These are phyloP conservation scores for Xenopus tropicalis DNA, from an alignment of 2,113 vertebrate species.

Conservation along the genomic window UCB_Xtro_10.0 CM004451.2:20192001-20192500, in stretches of 20 bases:
- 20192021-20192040: conserved; percentile 12
- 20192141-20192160: background rate
- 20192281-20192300: no score
- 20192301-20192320: no score
- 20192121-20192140: background rate
- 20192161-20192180: no score
- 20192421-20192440: background rate
- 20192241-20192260: no score
- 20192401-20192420: background rate
- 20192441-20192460: background rate
- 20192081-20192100: background rate
- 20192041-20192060: background rate
- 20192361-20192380: background rate
- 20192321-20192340: no score
- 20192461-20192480: no score
- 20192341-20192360: background rate
- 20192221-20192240: no score
- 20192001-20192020: background rate
- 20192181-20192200: no score
- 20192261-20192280: no score
- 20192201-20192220: no score
- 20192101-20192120: background rate
- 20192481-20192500: no score
- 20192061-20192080: background rate
- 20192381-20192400: background rate